Percentiles rank a stretch among this genome's conserved stretches.
Evolutionary conservation across 2,888 invertebrate species (phyloP).

Genomic region (Drosophila parthenogenetica): DNA sequence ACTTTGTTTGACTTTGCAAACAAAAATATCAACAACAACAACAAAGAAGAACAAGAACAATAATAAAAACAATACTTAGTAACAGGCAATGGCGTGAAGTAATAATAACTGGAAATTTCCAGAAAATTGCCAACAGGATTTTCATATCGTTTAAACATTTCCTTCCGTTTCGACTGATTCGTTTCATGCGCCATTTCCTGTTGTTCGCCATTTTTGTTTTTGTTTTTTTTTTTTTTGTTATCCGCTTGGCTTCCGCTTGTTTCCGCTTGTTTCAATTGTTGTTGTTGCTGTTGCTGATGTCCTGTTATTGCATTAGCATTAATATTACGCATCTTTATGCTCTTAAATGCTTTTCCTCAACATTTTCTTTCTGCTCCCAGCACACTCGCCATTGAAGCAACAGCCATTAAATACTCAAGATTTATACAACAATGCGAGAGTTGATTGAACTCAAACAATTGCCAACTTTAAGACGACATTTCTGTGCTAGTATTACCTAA

Average conservation of each 20-base stretch:
- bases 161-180: constrained; percentile 70
- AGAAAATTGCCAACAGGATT: constrained; percentile 52
- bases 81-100: constrained; percentile 23
- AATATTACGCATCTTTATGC: constrained; percentile 11
- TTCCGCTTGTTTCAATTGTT: background rate
- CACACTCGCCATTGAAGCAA: background rate
- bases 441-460: background rate
- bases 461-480: background rate
- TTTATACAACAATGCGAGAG: background rate
- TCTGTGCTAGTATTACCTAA: too few relatives aligned
- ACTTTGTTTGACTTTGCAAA: background rate
- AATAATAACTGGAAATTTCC: constrained; percentile 50
- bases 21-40: background rate
- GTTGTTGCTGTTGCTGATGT: constrained; percentile 8
- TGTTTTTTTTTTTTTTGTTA: constrained; percentile 5
- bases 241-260: background rate
- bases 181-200: constrained; percentile 62
- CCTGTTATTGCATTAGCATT: constrained; percentile 25
- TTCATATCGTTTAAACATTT: constrained; percentile 70
- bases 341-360: background rate
- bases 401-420: background rate
- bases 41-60: background rate
- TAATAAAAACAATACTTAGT: constrained; percentile 3
- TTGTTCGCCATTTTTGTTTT: constrained; percentile 25
- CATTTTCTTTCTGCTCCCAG: background rate